These are phyloP conservation scores for Andrena fulva DNA, from an alignment of 2,888 invertebrate genomes.

Conservation along the genomic window DNA sequence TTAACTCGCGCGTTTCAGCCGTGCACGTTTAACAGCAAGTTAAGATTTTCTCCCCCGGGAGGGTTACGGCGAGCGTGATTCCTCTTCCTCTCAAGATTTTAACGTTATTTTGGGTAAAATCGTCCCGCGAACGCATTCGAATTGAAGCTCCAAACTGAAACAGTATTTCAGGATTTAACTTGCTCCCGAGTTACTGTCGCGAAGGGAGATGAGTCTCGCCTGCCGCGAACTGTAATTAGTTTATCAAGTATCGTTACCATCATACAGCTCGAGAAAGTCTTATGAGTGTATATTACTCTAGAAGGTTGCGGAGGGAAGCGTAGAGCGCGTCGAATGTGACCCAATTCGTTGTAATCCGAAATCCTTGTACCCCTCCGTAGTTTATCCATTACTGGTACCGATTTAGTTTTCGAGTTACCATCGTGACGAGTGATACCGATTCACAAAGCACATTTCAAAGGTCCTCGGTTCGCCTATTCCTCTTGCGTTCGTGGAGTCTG, in stretches of 20 bases:
- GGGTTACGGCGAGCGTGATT: neutral
- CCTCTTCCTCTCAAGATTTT: neutral
- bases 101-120: neutral
- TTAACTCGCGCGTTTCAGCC: neutral
- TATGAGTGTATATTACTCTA: neutral
- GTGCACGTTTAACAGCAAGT: neutral
- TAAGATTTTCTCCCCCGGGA: neutral
- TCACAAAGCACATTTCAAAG: neutral
- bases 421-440: neutral
- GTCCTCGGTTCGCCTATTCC: neutral
- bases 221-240: constrained; percentile 67
- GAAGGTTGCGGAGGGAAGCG: neutral
- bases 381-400: neutral
- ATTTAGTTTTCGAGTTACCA: too few species aligned
- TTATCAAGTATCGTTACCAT: constrained; percentile 65
- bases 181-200: constrained; percentile 32
- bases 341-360: neutral
- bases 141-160: constrained; percentile 16
- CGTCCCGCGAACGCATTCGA: neutral
- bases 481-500: neutral
- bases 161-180: constrained; percentile 51
- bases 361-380: neutral
- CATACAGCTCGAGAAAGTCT: constrained; percentile 14
- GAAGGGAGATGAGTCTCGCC: constrained; percentile 30
- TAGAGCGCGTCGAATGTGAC: neutral